Base-by-base conservation (phyloP, 2,888 invertebrate species). In the Eupithecia subfuscata region DNA sequence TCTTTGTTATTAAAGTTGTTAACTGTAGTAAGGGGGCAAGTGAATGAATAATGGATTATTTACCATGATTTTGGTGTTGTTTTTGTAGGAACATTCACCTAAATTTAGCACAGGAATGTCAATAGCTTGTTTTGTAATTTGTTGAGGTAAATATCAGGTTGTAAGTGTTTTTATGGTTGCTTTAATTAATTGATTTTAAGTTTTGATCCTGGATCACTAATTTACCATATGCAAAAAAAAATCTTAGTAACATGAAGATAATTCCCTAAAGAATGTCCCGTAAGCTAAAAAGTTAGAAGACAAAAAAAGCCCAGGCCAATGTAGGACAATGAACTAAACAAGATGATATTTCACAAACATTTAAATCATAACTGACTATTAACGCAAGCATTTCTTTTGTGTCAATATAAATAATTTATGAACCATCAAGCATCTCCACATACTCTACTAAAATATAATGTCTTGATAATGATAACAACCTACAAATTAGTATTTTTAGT, bases 401-500 rank as follows among this genome's bases (percentile, higher is more conserved):
- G 56, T 56, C 22, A 56, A 56, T 22, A 56, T 60, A 25, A 60
- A 25, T 22, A 3, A 56, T 22, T 56, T 56, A 56, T 56, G 25
- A 25, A 60, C 12, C 25, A 60, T 60, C 12, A 56, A 56, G 56
- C 22, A 56, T n/a, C 9, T 1, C n/a, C 52, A 9, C n/a, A 52
- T 11, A 56, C 12, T 12, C 22, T 12, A 60, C 11, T 22, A 56
- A 22, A 56, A 56, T 67, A 48, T n/a, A 43, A n/a, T 0, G 9
- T 40, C 18, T 40, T 68, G 45, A 45, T 43, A 43, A 40, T 22
- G 37, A 45, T 40, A 68, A 48, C 52, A 68, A 63, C 64, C 60
- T 60, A 14, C 25, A 71, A 56, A 37, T 70, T 16, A 48, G 52
- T 75, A 70, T 74, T 69, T 77, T 68, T 79, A 71, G 74, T 78